Evolutionary conservation across 2,113 vertebrate genomes (phyloP), one percentile per base, ranked within the genome.

Genomic region (Oxyruncus cristatus): DNA sequence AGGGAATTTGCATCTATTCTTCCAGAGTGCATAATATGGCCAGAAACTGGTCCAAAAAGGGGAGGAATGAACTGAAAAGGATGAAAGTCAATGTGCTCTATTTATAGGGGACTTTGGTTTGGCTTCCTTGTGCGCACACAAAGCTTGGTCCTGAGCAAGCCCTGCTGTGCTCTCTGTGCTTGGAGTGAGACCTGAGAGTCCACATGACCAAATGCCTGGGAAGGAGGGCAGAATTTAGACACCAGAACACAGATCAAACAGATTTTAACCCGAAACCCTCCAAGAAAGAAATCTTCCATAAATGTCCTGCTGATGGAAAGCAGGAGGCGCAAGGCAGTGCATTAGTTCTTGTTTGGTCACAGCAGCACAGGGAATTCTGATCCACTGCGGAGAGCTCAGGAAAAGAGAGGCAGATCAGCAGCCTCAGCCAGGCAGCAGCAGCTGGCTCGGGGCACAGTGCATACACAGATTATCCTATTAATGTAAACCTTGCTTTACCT

Each of bases 31-130:
- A 86, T 92, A 89, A 86, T 73, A 59, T 14, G 39, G 58, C 63
- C 95, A 88, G 68, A 92, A 90, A 77, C 62, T 1, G 6, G 37
- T 93, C 93, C 93, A 93, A 47, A 95, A 94, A 73, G 67, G 79
- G 90, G 83, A 95, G 90, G 92, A 80, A 89, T 81, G 59, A 88
- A 35, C 41, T 66, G 81, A 61, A 70, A n/a, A 42, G 68, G 19
- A 82, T 93, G 67, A 24, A 86, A 94, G 74, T 91, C 84, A 35
- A 1, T 3, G 50, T 66, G 71, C 62, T 93, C 77, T 96, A 65
- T 94, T 94, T 95, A 33, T 72, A 65, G 92, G 74, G 83, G 59
- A 3, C 84, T 73, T 84, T 50, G 78, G 26, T 73, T 39, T 86
- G 65, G 32, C 70, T 81, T 78, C 72, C 80, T 58, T 4, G 6